These are phyloP conservation scores for Crocuta crocuta DNA, from an alignment of 2,113 vertebrate species.

Conservation along the genomic window DNA sequence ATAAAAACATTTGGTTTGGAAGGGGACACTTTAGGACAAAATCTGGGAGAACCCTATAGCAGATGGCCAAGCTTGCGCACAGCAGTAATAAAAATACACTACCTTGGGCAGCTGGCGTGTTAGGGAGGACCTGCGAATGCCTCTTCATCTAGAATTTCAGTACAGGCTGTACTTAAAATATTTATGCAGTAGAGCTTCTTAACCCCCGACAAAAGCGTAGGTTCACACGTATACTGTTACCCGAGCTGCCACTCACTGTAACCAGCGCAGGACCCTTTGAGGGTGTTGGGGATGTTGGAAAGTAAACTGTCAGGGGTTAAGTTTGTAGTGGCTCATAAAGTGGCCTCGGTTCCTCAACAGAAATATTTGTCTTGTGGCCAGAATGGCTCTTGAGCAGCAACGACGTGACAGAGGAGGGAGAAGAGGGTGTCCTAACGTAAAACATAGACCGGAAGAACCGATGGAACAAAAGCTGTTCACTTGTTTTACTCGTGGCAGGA, in stretches of 20 bases:
- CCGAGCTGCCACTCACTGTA: rapidly evolving
- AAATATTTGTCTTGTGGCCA: conserved; percentile 1
- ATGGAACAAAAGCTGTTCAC: not conserved
- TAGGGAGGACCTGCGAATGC: not conserved
- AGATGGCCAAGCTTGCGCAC: not conserved
- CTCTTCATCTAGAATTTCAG: conserved; percentile 64
- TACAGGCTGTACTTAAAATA: conserved; percentile 50
- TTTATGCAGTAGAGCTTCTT: conserved; percentile 44
- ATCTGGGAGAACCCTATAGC: not conserved
- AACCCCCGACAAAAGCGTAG: not conserved
- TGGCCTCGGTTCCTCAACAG: not conserved
- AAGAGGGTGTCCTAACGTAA: not conserved
- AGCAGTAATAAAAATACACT: not conserved
- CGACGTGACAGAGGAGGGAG: not conserved
- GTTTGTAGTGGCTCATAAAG: not conserved
- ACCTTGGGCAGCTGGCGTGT: not conserved
- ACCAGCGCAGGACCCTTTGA: not conserved
- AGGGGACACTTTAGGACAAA: not conserved
- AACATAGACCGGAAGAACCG: not conserved
- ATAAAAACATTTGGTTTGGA: not conserved
- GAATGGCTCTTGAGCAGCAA: not conserved
- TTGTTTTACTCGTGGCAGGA: not conserved
- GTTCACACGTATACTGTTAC: not conserved
- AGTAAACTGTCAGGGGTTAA: not conserved
- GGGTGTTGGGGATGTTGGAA: not conserved